A percentile compares a stretch with the other conserved stretches of the same genome.
These are phyloP conservation scores for Dryomyza anilis DNA, from an alignment of 2,888 invertebrate species.

Conservation along the genomic window DNA sequence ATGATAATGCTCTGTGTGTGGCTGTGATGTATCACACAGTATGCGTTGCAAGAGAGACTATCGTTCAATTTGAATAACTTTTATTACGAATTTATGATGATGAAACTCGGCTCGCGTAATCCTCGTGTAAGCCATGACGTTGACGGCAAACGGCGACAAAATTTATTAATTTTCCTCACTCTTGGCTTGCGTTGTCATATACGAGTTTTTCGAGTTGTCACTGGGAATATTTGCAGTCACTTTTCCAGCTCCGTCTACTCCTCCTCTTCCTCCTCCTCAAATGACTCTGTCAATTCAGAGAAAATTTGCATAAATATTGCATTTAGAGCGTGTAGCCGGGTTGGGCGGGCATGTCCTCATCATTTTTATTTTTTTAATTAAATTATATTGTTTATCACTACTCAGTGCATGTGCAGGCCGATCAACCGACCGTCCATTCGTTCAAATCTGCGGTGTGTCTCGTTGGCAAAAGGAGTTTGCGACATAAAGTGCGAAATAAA, in stretches of 20 bases:
- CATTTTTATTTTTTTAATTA: constrained; percentile 29
- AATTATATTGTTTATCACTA: constrained; percentile 32
- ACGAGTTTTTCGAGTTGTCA: neutral
- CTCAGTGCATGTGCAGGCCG: no score
- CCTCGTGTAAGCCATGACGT: constrained; percentile 50
- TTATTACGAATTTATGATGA: constrained; percentile 58
- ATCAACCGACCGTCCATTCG: no score
- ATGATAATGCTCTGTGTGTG: constrained; percentile 27
- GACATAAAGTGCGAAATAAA: no score
- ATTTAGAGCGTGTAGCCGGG: constrained; percentile 5
- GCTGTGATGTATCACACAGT: constrained; percentile 31
- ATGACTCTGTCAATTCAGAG: neutral
- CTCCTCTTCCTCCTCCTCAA: no score
- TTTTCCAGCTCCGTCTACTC: neutral
- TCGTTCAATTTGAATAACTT: constrained; percentile 54
- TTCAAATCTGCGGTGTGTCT: no score
- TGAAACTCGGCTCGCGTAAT: constrained; percentile 39
- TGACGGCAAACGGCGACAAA: constrained; percentile 53
- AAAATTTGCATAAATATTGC: constrained; percentile 24
- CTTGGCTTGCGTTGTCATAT: constrained; percentile 39
- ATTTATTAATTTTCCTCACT: constrained; percentile 51
- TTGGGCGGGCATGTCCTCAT: constrained; percentile 9
- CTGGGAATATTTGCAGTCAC: neutral
- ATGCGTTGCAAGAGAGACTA: constrained; percentile 4
- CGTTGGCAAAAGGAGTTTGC: no score